These are phyloP conservation scores for Delichon dasypus DNA, from an alignment of 2,797 vertebrate species.

Conservation along the genomic window DNA sequence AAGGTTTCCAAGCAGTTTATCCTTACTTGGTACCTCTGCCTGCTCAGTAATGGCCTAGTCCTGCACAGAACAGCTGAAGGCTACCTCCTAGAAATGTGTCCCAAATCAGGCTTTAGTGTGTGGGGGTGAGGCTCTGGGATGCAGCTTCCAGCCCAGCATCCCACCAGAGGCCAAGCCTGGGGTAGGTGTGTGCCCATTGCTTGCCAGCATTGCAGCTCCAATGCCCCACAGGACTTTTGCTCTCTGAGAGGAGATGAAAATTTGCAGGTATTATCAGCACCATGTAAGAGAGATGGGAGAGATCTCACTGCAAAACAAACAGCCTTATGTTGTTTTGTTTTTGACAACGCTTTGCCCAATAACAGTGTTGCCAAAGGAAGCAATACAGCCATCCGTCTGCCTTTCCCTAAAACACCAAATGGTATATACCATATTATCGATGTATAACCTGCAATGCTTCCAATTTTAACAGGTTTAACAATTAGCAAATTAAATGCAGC, in stretches of 20 bases:
- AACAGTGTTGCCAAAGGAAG: constrained; percentile 40
- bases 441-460: constrained; percentile 39
- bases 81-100: background rate
- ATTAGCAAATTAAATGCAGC: constrained; percentile 48
- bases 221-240: background rate
- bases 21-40: background rate
- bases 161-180: background rate
- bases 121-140: background rate
- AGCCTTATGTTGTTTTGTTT: constrained; percentile 55
- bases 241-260: background rate
- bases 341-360: constrained; percentile 35
- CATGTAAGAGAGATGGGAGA: background rate
- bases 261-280: background rate
- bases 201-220: rapidly evolving
- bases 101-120: background rate
- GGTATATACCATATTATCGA: background rate
- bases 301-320: constrained; percentile 10
- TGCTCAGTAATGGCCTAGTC: background rate
- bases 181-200: background rate
- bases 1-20: background rate
- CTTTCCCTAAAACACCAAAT: constrained; percentile 22
- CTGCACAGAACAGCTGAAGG: background rate
- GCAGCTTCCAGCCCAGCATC: background rate
- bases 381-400: constrained; percentile 29
- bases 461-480: constrained; percentile 55